Conservation (phyloP, 2,113 vertebrate species). For the Equus quagga region DNA sequence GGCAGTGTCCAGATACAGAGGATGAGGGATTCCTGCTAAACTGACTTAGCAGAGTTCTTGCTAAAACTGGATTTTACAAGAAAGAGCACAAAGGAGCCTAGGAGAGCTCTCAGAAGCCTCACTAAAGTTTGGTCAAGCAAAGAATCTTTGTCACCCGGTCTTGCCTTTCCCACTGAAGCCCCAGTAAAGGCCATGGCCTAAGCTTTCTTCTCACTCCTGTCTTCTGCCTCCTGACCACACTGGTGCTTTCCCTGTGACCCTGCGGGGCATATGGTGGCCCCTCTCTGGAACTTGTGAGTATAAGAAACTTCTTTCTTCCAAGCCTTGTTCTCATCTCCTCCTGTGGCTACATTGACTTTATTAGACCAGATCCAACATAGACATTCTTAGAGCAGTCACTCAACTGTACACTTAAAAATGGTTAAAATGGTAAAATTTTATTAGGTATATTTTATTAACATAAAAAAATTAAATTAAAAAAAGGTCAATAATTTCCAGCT, state of each 20-base stretch:
- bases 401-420: background rate
- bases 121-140: background rate
- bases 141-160: background rate
- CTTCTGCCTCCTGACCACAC: background rate
- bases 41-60: background rate
- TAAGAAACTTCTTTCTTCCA: background rate
- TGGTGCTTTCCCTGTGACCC: background rate
- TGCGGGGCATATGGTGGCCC: background rate
- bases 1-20: background rate
- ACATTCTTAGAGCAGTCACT: background rate
- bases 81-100: too few relatives aligned
- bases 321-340: background rate
- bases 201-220: background rate
- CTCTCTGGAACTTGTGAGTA: background rate
- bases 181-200: background rate
- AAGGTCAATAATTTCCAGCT: background rate
- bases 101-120: background rate
- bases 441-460: background rate
- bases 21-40: background rate
- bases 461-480: background rate
- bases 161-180: background rate
- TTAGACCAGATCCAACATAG: background rate
- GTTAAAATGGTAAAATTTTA: background rate
- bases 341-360: background rate
- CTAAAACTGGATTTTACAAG: background rate